Base-by-base conservation (phyloP, 2,797 vertebrate genomes). In the Oryzias sinensis region DNA sequence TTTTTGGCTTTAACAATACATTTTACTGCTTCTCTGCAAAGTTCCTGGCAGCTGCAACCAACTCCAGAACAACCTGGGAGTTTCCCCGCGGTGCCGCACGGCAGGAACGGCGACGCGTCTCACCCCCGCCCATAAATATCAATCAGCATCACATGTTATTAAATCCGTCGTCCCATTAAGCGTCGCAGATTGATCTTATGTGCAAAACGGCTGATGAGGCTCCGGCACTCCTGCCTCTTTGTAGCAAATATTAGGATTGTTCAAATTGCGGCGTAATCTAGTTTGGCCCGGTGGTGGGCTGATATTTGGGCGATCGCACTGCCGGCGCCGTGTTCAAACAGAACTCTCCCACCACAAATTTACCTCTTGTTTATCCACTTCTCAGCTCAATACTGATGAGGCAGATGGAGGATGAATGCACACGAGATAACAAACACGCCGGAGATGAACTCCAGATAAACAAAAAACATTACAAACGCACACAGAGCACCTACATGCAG, bases 361-460 rank as follows among this genome's bases (percentile, higher is more conserved):
- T 74, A 76, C 79, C 65, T 67, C 78, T 67, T 68, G 66, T 85
- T 84, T 77, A 70, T 76, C 67, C 69, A 79, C 64, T 58, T 62
- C 66, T 69, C 61, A 57, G 73, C 67, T 82, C 63, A 46, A 73
- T 69, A 57, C 65, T 56, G 77, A 69, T 18, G 72, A 69, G 76
- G 82, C 87, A 89, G 86, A 86, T 87, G 80, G 82, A 83, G 77
- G 77, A 77, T 68, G 80, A 75, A 83, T 66, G 79, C 80, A 72
- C 62, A 63, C 77, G 74, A 80, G 79, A 85, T 77, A 76, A 80
- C 71, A 79, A 79, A 82, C 66, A 74, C 76, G 16, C 53, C n/a
- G 51, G 63, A 72, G 78, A 81, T 70, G 74, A 80, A 81, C 74
- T 45, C 7, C 67, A 74, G 74, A 80, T 79, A 85, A 87, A 85